phyloP scores from a whole-genome alignment of 2,888 invertebrate species.

The Scelioninae gen. 1 region DNA sequence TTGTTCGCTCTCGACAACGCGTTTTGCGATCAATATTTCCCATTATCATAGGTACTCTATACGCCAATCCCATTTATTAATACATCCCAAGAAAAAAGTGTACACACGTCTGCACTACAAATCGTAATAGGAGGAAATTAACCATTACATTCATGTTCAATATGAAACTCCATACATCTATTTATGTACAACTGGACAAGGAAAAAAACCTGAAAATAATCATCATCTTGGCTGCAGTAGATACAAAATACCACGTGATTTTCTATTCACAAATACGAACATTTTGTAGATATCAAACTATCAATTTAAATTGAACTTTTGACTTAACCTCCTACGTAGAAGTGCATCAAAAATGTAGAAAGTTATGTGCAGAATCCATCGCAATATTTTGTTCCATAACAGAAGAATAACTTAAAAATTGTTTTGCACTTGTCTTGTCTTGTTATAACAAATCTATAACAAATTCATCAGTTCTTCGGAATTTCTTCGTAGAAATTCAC shows the following conservation, averaged over 20 bases:
- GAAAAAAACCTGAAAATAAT: background rate
- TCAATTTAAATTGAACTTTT: slow-evolving; percentile 9
- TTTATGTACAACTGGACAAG: background rate
- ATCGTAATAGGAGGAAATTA: slow-evolving; percentile 26
- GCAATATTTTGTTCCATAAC: slow-evolving; percentile 9
- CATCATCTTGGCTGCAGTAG: background rate
- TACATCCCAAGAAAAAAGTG: slow-evolving; percentile 11
- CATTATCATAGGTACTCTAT: slow-evolving; percentile 34
- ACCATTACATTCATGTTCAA: slow-evolving; percentile 7
- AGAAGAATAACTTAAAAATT: slow-evolving; percentile 1
- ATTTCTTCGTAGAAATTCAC: too few species aligned
- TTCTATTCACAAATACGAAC: too few species aligned
- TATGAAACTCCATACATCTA: background rate
- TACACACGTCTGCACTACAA: background rate
- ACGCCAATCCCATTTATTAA: slow-evolving; percentile 39
- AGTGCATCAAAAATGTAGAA: background rate
- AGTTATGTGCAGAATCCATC: slow-evolving; percentile 1
- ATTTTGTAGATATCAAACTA: slow-evolving; percentile 2
- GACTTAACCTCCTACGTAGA: background rate
- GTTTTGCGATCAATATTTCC: slow-evolving; percentile 46
- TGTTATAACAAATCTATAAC: background rate
- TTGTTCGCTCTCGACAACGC: slow-evolving; percentile 20
- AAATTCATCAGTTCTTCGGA: background rate
- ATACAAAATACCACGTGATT: too few species aligned
- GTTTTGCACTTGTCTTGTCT: background rate